phyloP scores from a whole-genome alignment of 2,888 invertebrate genomes.

The Trimorus sp. region DNA sequence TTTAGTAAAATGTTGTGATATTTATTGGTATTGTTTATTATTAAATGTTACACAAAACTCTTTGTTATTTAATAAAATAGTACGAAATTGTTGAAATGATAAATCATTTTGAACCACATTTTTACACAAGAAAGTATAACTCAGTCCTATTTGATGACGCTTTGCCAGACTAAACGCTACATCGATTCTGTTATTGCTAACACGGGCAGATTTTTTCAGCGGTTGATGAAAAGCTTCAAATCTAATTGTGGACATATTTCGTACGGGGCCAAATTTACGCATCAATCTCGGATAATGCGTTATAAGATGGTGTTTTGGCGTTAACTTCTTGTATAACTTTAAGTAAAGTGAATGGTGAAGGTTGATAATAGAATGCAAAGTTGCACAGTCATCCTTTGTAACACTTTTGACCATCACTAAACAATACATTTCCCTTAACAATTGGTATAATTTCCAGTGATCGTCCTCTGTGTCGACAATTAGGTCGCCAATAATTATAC shows the following conservation, averaged over 20 bases:
- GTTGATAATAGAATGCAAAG: too few species aligned
- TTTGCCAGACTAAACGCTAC: neutral
- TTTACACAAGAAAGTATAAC: neutral
- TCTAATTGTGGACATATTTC: slow-evolving; percentile 11
- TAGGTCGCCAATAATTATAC: slow-evolving; percentile 25
- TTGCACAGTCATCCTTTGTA: too few species aligned
- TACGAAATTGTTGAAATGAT: neutral
- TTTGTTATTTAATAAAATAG: neutral
- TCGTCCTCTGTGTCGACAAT: slow-evolving; percentile 5
- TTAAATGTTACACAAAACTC: neutral
- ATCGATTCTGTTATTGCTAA: slow-evolving; percentile 16
- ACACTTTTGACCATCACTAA: neutral
- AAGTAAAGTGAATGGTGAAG: too few species aligned
- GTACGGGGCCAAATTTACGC: slow-evolving; percentile 17
- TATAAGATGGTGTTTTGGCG: too few species aligned
- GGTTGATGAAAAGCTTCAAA: slow-evolving; percentile 22
- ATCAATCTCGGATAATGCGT: too few species aligned
- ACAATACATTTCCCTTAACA: neutral
- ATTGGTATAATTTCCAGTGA: slow-evolving; percentile 1
- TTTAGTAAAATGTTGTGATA: too few species aligned
- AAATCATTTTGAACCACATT: neutral
- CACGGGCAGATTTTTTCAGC: slow-evolving; percentile 7
- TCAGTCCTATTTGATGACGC: slow-evolving; percentile 2
- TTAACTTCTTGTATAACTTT: too few species aligned
- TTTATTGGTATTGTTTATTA: neutral